Evolutionary conservation across 35 echinoderm and acorn worm genomes (phyloP), one percentile per base, ranked within the genome.

Genomic region (Apostichopus parvimensis): DNA sequence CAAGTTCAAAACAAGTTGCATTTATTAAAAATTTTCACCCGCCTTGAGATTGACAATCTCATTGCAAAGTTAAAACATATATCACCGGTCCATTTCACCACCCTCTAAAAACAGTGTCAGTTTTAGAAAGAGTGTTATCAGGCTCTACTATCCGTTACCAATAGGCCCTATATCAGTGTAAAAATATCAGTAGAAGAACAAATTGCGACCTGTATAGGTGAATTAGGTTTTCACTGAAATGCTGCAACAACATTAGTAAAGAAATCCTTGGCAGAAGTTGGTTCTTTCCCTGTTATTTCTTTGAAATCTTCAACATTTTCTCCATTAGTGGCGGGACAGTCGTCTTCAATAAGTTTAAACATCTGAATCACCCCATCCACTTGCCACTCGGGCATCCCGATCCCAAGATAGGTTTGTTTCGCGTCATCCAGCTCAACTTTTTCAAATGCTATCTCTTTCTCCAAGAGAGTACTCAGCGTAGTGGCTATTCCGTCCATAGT

Each of bases 301-400:
- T 87, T 93, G 59, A 52, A 93, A 77, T 93, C 92, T 21, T 82
- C 92, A 53, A 78, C 18, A 25, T 93, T 57, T 6, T 83, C 92
- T 73, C 72, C 26, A 18, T 77, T 64, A 58, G 22, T 78, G 13
- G 15, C 25, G 6, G 92, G 92, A 10, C 72, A 53, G 5, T 20
- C 82, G 12, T 93, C 92, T 73, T 93, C 77, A 45, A 92, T 18
- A 53, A 92, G 90, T 13, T 56, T 56, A 15, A 83, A 60, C 4
- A 92, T 17, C 23, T 92, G 78, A 77, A 92, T 22, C 45, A 78
- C 5, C 0, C 90, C 90, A 9, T 80, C 90, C 11, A 26, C 90
- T 57, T 92, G 78, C 90, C 90, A 92, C 9, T 92, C 90, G 6
- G 53, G 15, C 79, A 92, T 79, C 23, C 90, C 90, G 6, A 82